phyloP scores from a whole-genome alignment of 2,113 vertebrate species.

The Rhadina sibilatrix region DNA sequence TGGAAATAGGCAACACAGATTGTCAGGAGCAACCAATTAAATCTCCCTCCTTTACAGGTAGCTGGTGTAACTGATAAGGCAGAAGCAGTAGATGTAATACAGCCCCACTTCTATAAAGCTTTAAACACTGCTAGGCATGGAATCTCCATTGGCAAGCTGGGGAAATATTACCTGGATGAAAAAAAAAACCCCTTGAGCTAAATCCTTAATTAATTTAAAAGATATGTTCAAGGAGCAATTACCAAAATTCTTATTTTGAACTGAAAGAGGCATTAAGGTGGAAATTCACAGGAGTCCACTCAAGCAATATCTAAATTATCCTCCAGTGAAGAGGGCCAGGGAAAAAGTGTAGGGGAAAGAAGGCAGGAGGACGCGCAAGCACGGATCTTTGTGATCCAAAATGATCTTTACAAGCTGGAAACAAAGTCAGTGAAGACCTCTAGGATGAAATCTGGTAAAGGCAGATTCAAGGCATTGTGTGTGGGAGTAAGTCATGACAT shows the following conservation, averaged over 20 bases:
- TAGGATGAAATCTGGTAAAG: neutral
- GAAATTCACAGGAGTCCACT: neutral
- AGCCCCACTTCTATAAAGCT: neutral
- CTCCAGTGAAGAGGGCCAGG: neutral
- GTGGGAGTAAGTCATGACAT: neutral
- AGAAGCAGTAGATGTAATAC: neutral
- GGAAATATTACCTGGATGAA: neutral
- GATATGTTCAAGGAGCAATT: neutral
- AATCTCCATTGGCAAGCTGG: neutral
- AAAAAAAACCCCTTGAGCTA: neutral
- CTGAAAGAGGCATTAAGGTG: neutral
- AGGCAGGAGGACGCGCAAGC: neutral
- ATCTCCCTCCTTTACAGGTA: neutral
- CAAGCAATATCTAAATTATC: neutral
- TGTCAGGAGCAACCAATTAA: neutral
- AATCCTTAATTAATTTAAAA: conserved; percentile 25
- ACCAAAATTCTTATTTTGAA: neutral
- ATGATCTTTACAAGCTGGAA: neutral
- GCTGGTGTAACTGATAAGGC: neutral
- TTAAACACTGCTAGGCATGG: neutral
- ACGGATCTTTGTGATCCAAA: neutral
- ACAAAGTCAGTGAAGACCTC: neutral
- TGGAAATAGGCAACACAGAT: neutral
- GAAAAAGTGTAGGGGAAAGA: neutral
- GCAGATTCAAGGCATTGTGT: neutral